Conservation (phyloP, 92 coral and sea anemone genomes). For the Palythoa caribaeorum region DNA sequence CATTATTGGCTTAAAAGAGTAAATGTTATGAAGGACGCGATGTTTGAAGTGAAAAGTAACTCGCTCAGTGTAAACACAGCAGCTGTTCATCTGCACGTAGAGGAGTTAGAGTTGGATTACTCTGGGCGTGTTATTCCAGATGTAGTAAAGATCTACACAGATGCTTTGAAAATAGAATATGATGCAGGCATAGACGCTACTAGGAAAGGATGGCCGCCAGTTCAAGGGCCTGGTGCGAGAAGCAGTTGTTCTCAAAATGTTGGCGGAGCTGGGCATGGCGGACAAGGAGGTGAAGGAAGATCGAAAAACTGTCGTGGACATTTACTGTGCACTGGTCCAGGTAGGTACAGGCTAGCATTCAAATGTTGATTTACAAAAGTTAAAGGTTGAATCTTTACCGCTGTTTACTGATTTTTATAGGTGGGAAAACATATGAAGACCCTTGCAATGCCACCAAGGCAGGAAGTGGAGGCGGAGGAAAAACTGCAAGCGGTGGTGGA, state of each 20-base stretch:
- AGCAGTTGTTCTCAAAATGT: conserved; percentile 34
- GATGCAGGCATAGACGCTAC: conserved; percentile 68
- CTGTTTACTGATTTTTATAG: neutral
- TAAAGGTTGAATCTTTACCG: neutral
- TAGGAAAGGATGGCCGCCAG: conserved; percentile 55
- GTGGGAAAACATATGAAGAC: conserved; percentile 58
- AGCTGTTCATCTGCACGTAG: conserved; percentile 52
- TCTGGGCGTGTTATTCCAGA: conserved; percentile 57
- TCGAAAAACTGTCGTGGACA: conserved; percentile 21
- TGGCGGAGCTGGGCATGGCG: conserved; percentile 78
- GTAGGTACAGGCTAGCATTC: neutral
- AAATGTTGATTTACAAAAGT: neutral
- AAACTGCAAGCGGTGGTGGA: conserved; percentile 67
- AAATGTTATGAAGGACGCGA: conserved; percentile 62
- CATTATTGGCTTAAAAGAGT: conserved; percentile 65
- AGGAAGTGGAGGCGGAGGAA: conserved; percentile 79
- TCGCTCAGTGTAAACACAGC: conserved; percentile 43
- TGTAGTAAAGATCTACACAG: conserved; percentile 53
- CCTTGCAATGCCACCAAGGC: conserved; percentile 64
- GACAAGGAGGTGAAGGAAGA: conserved; percentile 65
- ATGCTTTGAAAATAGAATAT: conserved; percentile 54
- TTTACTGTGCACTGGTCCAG: conserved; percentile 11
- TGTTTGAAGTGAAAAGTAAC: conserved; percentile 61
- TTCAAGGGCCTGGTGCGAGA: conserved; percentile 61
- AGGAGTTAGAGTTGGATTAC: conserved; percentile 53